Base-by-base conservation (phyloP, 2,888 invertebrate genomes). In the Idaea biselata region DNA sequence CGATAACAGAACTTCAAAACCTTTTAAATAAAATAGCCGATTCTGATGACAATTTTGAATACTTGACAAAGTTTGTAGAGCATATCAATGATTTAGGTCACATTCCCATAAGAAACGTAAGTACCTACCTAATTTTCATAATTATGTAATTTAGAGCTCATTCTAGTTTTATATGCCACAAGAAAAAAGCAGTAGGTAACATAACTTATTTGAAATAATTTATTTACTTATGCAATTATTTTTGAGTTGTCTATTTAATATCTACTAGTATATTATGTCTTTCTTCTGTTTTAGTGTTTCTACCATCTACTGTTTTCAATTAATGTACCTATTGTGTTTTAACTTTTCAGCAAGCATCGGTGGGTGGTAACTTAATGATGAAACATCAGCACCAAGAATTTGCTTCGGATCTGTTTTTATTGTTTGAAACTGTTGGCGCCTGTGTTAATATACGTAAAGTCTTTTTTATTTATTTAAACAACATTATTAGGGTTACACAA, bases 31-130 rank as follows among this genome's bases (percentile, higher is more conserved):
- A 72, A 82, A 0, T 82, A 73, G 56, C 82, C 75, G 58, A 73
- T 67, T 60, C 44, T 44, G 44, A 83, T 72, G 79, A 86, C 4
- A 93, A 94, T 16, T 96, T 95, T 77, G 85, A 87, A 1, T 95
- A 96, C 81, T 84, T 95, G 63, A 86, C 88, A 56, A 88, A 93
- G 60, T 83, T 96, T 66, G 93, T 93, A 16, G 88, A 94, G 54
- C 96, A 96, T 73, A 88, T 96, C 72, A 94, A 95, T 76, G 82
- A 95, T 62, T 94, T 96, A 2, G 96, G 96, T 4, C 95, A 94
- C 80, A 93, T 95, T 59, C 95, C 96, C 53, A 94, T 96, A 0
- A 90, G 96, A 82, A 96, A 96, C 86, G 95, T 96, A 85, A 89
- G 93, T 44, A 44, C 44, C 1, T 32, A 11, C 11, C 7, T 32